A percentile compares a stretch with the other conserved stretches of the same genome.
phyloP scores from a whole-genome alignment of 2,888 invertebrate genomes.

The Epirrita christyi region DNA sequence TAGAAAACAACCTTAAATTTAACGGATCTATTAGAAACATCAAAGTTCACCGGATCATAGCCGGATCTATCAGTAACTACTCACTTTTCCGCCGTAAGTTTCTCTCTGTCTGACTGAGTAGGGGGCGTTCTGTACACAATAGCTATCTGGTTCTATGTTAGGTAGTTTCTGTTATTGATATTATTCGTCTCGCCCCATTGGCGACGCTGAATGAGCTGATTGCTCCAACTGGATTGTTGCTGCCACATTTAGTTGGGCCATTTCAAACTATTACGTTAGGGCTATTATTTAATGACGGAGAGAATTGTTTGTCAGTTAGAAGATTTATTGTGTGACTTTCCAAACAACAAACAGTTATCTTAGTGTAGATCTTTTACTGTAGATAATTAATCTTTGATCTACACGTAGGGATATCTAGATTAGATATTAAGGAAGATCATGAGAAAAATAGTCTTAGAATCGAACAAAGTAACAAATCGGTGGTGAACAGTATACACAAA shows the following conservation, averaged over 20 bases:
- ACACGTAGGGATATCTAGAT: too few species aligned
- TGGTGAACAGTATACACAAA: too few species aligned
- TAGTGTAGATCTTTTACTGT: too few species aligned
- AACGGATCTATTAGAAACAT: too few species aligned
- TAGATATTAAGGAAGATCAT: too few species aligned
- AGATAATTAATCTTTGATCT: too few species aligned
- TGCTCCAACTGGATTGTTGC: conserved; percentile 36
- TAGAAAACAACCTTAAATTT: too few species aligned
- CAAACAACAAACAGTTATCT: neutral
- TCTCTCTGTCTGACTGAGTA: neutral
- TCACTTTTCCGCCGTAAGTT: too few species aligned
- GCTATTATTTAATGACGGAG: conserved; percentile 33
- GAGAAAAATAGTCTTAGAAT: too few species aligned
- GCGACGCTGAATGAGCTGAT: conserved; percentile 34
- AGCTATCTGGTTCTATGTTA: conserved; percentile 15
- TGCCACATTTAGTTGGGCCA: conserved; percentile 34
- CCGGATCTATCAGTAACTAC: too few species aligned
- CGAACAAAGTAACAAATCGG: too few species aligned
- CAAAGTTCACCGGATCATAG: too few species aligned
- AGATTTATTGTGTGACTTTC: conserved; percentile 29
- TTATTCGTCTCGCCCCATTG: conserved; percentile 40
- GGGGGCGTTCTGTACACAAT: conserved; percentile 23
- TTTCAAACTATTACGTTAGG: conserved; percentile 37
- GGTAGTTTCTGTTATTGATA: conserved; percentile 37
- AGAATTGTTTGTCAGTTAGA: conserved; percentile 24